A percentile compares a stretch with the other conserved stretches of the same genome.
phyloP scores from a whole-genome alignment of 2,797 vertebrate species.

The Myripristis murdjan region DNA sequence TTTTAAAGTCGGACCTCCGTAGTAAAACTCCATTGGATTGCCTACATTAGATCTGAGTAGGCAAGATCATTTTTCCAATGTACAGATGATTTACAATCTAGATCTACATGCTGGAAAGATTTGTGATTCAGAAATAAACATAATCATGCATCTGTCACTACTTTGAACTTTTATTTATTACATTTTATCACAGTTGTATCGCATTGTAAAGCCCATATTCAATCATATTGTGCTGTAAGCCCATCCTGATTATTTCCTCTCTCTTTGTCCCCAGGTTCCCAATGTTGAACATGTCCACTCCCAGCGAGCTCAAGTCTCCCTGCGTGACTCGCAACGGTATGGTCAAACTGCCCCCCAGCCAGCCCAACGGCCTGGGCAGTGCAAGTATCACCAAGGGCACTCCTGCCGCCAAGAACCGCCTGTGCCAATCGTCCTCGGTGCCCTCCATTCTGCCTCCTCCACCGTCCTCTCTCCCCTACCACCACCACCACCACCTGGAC shows the following conservation, averaged over 20 bases:
- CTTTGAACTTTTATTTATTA: too few species aligned
- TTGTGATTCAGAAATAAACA: too few species aligned
- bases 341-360: constrained; percentile 93
- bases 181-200: too few species aligned
- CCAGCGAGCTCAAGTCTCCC: constrained; percentile 95
- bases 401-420: constrained; percentile 96
- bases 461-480: constrained; percentile 85
- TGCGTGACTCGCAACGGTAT: constrained; percentile 97
- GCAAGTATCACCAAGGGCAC: constrained; percentile 99
- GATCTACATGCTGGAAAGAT: too few species aligned
- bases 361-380: constrained; percentile 94
- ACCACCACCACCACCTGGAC: constrained; percentile 86
- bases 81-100: too few species aligned
- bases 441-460: constrained; percentile 92
- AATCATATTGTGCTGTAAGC: constrained; percentile 11
- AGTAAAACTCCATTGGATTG: too few species aligned
- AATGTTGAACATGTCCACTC: constrained; percentile 96
- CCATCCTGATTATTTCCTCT: constrained; percentile 10
- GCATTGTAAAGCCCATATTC: too few species aligned
- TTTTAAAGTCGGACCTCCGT: too few species aligned
- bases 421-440: constrained; percentile 96
- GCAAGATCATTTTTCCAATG: too few species aligned
- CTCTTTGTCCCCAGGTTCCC: constrained; percentile 80
- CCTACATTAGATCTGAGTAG: too few species aligned
- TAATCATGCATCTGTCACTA: too few species aligned